Evolutionary conservation across 2,888 invertebrate species (phyloP), one percentile per base, ranked within the genome.

Genomic region (Strigamia crassipes): DNA sequence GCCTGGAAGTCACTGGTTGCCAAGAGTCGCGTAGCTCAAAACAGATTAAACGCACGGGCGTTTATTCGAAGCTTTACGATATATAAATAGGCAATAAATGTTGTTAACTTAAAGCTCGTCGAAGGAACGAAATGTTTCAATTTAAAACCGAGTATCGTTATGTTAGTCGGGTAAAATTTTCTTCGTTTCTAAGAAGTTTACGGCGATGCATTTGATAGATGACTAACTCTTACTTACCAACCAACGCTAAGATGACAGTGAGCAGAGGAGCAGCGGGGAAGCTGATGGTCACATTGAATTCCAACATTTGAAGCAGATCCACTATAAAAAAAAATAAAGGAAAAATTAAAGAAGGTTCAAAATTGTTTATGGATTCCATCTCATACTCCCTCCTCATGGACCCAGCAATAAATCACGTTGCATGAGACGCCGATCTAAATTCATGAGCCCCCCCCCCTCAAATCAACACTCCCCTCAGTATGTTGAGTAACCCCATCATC

Each of bases 251-350:
- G 85, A 99, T 97, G 83, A 99, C 98, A 6, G 99, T 99, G 85
- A 99, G 91, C 81, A 99, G 90, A 4, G 99, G 97, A 46, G 99
- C 99, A 77, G 97, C 96, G 42, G 99, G 98, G 88, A 98, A 98
- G 82, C 94, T 94, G 82, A 97, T 94, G 2, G 95, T 93, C 83
- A 95, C 93, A 90, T 98, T 98, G 90, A 96, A 95, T 90, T 98
- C 99, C 88, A 99, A 90, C 96, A 98, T 97, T 90, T 99, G 98
- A 85, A 99, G 92, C 82, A 99, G 91, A 89, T 99, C 99, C 87
- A 99, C 97, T 97, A 91, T 82, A 92, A 92, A 88, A 89, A 88
- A 27, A 73, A 31, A 23, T 27, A 78, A 78, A 41, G 5, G 38
- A 10, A 41, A 78, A 78, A 34, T 42, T 38, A 34, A 38, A 78